Percentiles rank a stretch among this genome's conserved stretches.
Conservation (phyloP, 2,888 invertebrate genomes). For the Chouioia cunea region DNA sequence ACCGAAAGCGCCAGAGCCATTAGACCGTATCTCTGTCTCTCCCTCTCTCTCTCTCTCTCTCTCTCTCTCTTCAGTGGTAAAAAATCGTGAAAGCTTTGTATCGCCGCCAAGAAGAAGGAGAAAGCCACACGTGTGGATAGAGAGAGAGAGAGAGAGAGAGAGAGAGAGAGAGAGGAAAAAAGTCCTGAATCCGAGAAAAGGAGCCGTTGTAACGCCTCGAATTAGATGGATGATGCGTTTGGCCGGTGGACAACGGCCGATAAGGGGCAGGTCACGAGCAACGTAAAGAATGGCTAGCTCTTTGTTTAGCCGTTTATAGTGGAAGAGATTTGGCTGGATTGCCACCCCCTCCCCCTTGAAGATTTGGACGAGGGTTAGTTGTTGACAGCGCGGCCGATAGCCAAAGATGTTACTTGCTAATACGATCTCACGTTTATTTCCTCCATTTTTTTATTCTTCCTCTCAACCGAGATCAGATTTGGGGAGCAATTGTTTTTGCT, state of each 20-base stretch:
- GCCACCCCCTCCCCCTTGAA: constrained; percentile 51
- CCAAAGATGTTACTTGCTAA: constrained; percentile 57
- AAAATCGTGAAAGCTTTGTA: constrained; percentile 24
- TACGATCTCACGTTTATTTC: constrained; percentile 53
- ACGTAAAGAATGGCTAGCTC: constrained; percentile 65
- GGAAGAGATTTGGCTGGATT: constrained; percentile 67
- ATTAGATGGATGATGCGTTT: constrained; percentile 66
- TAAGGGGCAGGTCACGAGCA: constrained; percentile 56
- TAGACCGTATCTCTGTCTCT: not conserved
- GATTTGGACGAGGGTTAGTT: constrained; percentile 22
- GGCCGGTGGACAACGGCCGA: constrained; percentile 65
- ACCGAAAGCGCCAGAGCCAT: not conserved
- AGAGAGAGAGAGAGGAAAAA: not conserved
- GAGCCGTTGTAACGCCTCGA: constrained; percentile 55
- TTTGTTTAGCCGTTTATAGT: constrained; percentile 69
- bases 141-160: not conserved
- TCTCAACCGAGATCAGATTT: not conserved
- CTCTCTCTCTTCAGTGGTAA: no score
- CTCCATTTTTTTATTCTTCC: constrained; percentile 45
- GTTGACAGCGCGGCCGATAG: constrained; percentile 47
- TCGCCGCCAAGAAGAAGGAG: constrained; percentile 10
- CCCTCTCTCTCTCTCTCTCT: not conserved
- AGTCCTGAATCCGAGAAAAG: no score
- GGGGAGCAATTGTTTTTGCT: constrained; percentile 19
- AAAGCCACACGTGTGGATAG: not conserved